These are phyloP conservation scores for Hirundichthys speculiger DNA, from an alignment of 2,113 vertebrate species.

Conservation along the genomic window DNA sequence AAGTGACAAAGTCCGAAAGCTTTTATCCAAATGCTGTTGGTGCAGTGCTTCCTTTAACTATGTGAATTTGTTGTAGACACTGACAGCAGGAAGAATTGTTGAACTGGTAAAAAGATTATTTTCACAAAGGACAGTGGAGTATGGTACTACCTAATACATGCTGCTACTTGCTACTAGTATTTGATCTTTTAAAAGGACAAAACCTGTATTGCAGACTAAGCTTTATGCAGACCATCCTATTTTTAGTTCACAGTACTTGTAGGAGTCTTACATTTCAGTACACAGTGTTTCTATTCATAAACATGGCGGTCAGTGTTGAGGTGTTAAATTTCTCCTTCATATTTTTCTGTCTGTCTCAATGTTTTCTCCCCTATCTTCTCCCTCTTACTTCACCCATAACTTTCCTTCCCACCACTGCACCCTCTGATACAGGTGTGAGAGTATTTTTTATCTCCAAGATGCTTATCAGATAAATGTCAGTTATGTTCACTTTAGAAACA, in stretches of 20 bases:
- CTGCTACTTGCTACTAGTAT: too few relatives aligned
- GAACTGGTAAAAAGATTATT: neutral
- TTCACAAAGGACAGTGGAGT: neutral
- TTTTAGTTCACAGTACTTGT: neutral
- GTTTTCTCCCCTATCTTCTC: neutral
- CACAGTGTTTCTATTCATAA: too few relatives aligned
- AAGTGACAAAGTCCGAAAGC: neutral
- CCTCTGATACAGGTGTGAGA: neutral
- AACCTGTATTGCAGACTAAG: neutral
- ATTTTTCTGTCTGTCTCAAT: neutral
- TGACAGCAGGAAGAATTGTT: neutral
- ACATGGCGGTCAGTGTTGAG: neutral
- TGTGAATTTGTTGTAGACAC: neutral
- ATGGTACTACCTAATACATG: too few relatives aligned
- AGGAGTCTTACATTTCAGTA: too few relatives aligned
- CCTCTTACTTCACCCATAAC: neutral
- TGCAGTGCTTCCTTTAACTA: neutral
- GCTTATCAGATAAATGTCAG: too few relatives aligned
- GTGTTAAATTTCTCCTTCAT: neutral
- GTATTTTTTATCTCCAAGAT: constrained; percentile 2
- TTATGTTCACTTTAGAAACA: neutral
- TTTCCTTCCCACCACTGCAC: neutral
- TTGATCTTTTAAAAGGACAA: neutral
- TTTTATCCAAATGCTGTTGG: too few relatives aligned
- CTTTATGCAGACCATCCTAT: neutral